A percentile compares a stretch with the other conserved stretches of the same genome.
Evolutionary conservation across 2,797 vertebrate genomes (phyloP).

Genomic region (Spondyliosoma cantharus): DNA sequence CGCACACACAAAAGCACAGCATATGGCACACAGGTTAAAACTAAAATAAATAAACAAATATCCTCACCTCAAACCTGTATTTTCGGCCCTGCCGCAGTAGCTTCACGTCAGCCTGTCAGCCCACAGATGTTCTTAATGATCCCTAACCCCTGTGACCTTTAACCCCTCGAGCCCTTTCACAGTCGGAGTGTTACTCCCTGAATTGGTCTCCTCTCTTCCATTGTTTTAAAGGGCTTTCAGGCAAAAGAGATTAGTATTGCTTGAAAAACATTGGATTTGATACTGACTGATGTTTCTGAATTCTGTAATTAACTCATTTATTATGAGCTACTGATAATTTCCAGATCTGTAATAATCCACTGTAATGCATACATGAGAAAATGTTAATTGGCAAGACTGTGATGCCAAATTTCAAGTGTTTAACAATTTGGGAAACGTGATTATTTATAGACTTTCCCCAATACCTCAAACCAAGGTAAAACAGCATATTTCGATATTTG

Average conservation of each 20-base stretch:
- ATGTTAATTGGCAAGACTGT: background rate
- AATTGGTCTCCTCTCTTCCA: conserved; percentile 25
- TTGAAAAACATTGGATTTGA: conserved; percentile 15
- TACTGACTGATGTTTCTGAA: background rate
- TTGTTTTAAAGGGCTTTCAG: conserved; percentile 60
- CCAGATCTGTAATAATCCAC: background rate
- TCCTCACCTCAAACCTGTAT: conserved; percentile 8
- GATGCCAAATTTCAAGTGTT: background rate
- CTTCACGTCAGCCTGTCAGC: conserved; percentile 53
- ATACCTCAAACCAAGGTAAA: background rate
- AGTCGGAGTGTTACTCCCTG: conserved; percentile 54
- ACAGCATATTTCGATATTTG: background rate
- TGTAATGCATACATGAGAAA: background rate
- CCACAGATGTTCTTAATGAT: conserved; percentile 63
- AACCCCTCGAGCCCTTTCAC: conserved; percentile 56
- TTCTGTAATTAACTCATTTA: background rate
- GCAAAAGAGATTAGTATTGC: conserved; percentile 33
- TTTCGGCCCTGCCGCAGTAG: conserved; percentile 17
- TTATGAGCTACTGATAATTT: background rate
- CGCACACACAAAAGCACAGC: background rate
- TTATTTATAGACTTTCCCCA: background rate
- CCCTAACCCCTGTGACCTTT: conserved; percentile 60
- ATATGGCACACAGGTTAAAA: background rate
- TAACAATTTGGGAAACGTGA: too few relatives aligned
- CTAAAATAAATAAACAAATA: background rate